Evolutionary conservation across 1,140 invertebrate species (phyloP), one percentile per base, ranked within the genome.

Genomic region (Drosophila pectinifera): DNA sequence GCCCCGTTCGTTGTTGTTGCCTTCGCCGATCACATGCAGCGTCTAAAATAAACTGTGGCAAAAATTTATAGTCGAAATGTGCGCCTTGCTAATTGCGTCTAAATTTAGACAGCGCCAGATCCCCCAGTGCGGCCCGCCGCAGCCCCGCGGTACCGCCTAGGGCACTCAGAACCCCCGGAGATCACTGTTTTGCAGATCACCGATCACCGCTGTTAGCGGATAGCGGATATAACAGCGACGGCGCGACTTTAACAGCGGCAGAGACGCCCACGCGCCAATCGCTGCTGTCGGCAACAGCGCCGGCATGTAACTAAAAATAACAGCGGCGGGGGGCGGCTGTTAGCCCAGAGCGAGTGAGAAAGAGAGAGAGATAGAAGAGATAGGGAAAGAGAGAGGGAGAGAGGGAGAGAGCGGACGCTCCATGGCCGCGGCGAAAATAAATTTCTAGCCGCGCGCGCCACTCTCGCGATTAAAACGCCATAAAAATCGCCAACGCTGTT

Each of bases 11-110:
- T 73, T 72, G 68, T 43, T 62, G 57, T 34, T 62, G 68, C 16
- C 48, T 45, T 31, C 57, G 80, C 22, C 28, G 67, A 85, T 86
- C 82, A 78, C 82, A 86, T 88, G 84, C 83, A 82, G 79, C 83
- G 79, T 89, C 83, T 68, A 88, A 88, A 88, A 88, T 88, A 88
- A 88, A 88, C 84, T 89, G 75, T 86, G 83, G 83, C 83, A 88
- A 88, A 86, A 88, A 86, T 88, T 75, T 88, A 86, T 88, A 78
- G 79, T 75, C 74, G 43, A 73, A 85, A 89, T 90, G 85, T 90
- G 88, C 85, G 86, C 81, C 85, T 86, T 89, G 80, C 84, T 89
- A 89, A 89, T 89, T 89, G 80, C 77, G 77, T 84, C 73, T 89
- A 89, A 80, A 78, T 55, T 75, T 89, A 89, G 85, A 82, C 70